Conservation (phyloP, 2,888 invertebrate species). For the Campoplex capitator region DNA sequence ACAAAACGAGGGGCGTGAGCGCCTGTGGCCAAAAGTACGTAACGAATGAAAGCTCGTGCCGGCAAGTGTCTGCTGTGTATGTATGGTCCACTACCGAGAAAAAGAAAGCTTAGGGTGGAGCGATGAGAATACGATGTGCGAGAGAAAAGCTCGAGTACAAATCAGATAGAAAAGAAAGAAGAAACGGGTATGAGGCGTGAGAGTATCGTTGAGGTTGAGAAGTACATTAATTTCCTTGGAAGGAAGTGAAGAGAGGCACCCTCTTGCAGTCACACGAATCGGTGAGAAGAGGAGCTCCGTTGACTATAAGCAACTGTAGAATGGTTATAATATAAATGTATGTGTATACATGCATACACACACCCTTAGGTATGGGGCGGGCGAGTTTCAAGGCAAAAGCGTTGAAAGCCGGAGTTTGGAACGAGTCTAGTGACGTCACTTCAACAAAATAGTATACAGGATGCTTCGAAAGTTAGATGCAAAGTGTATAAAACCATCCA, state of each 20-base stretch:
- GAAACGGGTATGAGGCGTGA: constrained; percentile 21
- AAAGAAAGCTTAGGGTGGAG: neutral
- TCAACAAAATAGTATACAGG: neutral
- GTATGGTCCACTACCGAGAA: neutral
- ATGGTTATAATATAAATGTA: neutral
- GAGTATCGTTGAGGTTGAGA: constrained; percentile 35
- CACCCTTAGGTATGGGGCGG: neutral
- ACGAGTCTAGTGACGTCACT: constrained; percentile 42
- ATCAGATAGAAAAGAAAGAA: constrained; percentile 6
- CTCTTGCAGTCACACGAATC: constrained; percentile 52
- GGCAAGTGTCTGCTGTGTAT: constrained; percentile 1
- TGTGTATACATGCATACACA: neutral
- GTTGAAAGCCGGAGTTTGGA: constrained; percentile 58
- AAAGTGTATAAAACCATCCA: neutral
- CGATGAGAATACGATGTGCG: constrained; percentile 3
- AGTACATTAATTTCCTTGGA: constrained; percentile 61
- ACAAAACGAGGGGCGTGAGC: constrained; percentile 16
- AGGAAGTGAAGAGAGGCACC: constrained; percentile 54
- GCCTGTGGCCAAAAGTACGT: constrained; percentile 28
- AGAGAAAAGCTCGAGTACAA: constrained; percentile 18
- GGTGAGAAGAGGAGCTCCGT: neutral
- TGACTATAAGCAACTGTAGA: constrained; percentile 21
- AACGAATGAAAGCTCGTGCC: constrained; percentile 22
- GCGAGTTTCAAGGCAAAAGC: constrained; percentile 63
- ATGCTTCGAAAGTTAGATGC: constrained; percentile 1